These are phyloP conservation scores for Tinea semifulvella DNA, from an alignment of 2,888 invertebrate species.

Conservation along the genomic window DNA sequence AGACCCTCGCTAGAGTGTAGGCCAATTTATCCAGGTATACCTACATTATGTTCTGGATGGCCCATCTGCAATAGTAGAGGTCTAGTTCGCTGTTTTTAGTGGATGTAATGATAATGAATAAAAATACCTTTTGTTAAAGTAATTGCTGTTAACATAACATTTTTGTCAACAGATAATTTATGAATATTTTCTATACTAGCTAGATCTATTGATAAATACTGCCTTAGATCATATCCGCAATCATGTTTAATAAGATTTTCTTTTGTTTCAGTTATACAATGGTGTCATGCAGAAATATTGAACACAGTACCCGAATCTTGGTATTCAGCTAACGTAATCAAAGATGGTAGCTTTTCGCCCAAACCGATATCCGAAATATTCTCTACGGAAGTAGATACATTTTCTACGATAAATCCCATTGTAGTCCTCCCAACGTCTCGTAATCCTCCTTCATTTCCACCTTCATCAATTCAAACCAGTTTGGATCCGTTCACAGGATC, in stretches of 20 bases:
- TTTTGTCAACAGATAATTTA: no score
- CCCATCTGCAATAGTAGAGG: no score
- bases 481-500: slow-evolving; percentile 7
- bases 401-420: slow-evolving; percentile 40
- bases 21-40: no score
- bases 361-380: slow-evolving; percentile 51
- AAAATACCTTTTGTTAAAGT: no score
- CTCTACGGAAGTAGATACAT: slow-evolving; percentile 33
- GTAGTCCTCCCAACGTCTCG: slow-evolving; percentile 22
- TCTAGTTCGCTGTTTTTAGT: no score
- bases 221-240: neutral
- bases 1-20: no score
- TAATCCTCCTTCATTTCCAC: neutral
- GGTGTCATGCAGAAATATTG: slow-evolving; percentile 47
- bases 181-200: neutral
- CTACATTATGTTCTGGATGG: no score
- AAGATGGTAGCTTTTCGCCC: slow-evolving; percentile 42
- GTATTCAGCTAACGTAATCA: slow-evolving; percentile 53
- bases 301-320: slow-evolving; percentile 37
- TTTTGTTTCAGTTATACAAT: slow-evolving; percentile 50
- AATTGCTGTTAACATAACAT: no score
- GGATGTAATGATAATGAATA: no score
- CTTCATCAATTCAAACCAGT: slow-evolving; percentile 4
- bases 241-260: slow-evolving; percentile 9
- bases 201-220: neutral